These are phyloP conservation scores for Cyprinella venusta DNA, from an alignment of 2,797 vertebrate species.

Conservation along the genomic window DNA sequence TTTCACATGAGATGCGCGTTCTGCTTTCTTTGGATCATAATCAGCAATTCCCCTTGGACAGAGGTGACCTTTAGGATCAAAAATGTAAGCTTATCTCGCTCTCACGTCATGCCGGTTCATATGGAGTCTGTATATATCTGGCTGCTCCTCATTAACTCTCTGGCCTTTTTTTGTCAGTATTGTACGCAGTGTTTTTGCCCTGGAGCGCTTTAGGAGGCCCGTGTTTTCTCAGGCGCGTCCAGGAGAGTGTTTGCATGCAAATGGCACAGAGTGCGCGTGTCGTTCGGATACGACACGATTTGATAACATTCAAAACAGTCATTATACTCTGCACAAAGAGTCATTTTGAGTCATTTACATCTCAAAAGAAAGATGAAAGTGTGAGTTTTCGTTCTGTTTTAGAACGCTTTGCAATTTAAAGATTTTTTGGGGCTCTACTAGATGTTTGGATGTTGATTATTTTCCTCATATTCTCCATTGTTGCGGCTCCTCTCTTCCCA, in stretches of 20 bases:
- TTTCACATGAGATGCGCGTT: background rate
- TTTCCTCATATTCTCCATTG: background rate
- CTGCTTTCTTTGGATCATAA: constrained; percentile 7
- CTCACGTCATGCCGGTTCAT: background rate
- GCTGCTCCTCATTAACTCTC: background rate
- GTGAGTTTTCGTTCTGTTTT: background rate
- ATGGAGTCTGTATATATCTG: constrained; percentile 5
- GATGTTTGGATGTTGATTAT: background rate
- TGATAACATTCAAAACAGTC: constrained; percentile 39
- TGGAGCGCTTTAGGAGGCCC: background rate
- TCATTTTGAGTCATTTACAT: background rate
- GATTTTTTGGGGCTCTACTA: no score
- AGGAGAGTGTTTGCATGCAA: constrained; percentile 53
- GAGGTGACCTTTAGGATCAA: constrained; percentile 12
- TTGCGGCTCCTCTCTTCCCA: background rate
- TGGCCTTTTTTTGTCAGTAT: constrained; percentile 4
- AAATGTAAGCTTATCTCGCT: constrained; percentile 20
- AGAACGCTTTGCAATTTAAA: background rate
- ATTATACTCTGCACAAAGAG: background rate
- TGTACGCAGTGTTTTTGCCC: background rate
- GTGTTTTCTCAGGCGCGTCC: constrained; percentile 13
- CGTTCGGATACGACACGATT: background rate
- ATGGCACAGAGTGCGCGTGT: background rate
- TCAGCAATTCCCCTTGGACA: background rate
- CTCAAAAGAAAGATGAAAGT: no score